Base-by-base conservation (phyloP, 2,888 invertebrate genomes). In the Mantis religiosa region DNA sequence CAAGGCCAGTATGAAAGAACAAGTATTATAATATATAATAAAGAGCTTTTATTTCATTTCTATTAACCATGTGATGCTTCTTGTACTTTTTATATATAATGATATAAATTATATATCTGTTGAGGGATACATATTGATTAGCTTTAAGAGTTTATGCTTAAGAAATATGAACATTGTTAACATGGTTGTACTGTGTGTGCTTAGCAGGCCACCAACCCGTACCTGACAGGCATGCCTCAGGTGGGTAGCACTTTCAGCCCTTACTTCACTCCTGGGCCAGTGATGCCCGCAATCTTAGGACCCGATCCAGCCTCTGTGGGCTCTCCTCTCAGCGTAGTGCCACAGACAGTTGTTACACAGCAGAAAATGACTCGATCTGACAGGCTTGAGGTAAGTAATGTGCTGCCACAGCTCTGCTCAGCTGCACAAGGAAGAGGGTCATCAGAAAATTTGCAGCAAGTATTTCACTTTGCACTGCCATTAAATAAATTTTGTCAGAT, bases 321-420 rank as follows among this genome's bases (percentile, higher is more conserved):
- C 92, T 97, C 97, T 92, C 97, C 97, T 91, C 95, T 98, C 92
- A 97, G 97, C 92, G 96, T 96, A 92, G 96, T 96, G 94, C 97
- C 95, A 94, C 97, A 97, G 95, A 97, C 96, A 93, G 92, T 93
- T 86, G 97, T 97, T 93, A 94, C 95, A 92, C 97, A 98, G 94
- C 98, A 98, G 95, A 98, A 98, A 95, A 95, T 98, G 95, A 97
- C 97, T 92, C 97, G 98, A 94, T 97, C 98, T 93, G 98, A 98
- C 94, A 96, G 98, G 95, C 96, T 98, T 94, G 98, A 98, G 98
- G 98, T 98, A 96, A 96, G 96, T 94, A 92, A 89, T 82, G 86
- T 92, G 92, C 92, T 92, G 41, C 92, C 92, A 92, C 92, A 92
- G 92, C 92, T 92, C 54, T 71, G 54, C 20, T 71, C 54, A 71